Evolutionary conservation across 1,140 invertebrate genomes (phyloP), one percentile per base, ranked within the genome.

Genomic region (Penaeus chinensis): DNA sequence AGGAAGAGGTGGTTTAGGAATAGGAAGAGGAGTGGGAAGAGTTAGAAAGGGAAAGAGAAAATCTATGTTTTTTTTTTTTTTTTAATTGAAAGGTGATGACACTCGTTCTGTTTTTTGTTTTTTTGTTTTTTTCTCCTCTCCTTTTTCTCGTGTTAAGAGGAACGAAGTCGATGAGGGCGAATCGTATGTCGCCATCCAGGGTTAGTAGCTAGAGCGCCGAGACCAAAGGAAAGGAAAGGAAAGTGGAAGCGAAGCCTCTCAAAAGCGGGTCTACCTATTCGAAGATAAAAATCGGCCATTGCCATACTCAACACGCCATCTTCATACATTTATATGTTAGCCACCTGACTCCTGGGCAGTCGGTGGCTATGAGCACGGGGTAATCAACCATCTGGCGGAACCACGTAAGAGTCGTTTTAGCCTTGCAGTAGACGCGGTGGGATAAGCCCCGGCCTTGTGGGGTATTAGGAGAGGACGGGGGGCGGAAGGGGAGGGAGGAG

Each of bases 301-400:
- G 87, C 87, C 42, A 84, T 74, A 88, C 87, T 88, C 87, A 88
- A 88, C 87, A 88, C 87, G 62, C 87, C 87, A 88, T 88, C 87
- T 88, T 88, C 87, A 88, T 88, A 88, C 82, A 88, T 88, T 88
- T 88, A 88, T 88, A 82, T 79, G 81, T 88, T 84, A 78, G 82
- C 81, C 87, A 88, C 87, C 87, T 88, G 87, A 88, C 81, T 88
- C 82, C 81, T 83, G 87, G 74, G 74, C 74, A 83, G 82, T 78
- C 18, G 63, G 13, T 42, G 60, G 3, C 16, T 11, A 13, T 1
- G 61, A 24, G 22, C 13, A 22, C 13, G 62, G 63, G 62, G 11
- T n/a, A 19, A 37, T 16, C 60, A 18, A 10, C 54, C 62, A 20
- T 47, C 24, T 18, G 10, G 24, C 37, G 11, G 5, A 2, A 0